phyloP scores from a whole-genome alignment of 92 coral and sea anemone genomes.

The Chrysogorgia sp. region DNA sequence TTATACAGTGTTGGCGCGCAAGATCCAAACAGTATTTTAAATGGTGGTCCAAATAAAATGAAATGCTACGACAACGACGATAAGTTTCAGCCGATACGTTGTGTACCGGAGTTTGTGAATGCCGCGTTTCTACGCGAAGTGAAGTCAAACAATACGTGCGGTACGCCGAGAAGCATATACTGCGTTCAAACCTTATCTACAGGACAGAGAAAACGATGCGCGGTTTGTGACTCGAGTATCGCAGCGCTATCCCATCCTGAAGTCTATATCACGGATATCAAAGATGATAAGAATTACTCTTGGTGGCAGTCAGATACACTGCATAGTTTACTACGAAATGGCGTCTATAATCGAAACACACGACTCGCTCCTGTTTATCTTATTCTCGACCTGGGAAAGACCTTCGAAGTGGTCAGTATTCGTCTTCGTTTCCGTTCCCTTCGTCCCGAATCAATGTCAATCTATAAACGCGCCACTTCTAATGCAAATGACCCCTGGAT shows the following conservation, averaged over 20 bases:
- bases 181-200: conserved; percentile 89
- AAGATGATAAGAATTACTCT: conserved; percentile 84
- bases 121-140: conserved; percentile 84
- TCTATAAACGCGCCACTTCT: conserved; percentile 79
- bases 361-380: conserved; percentile 70
- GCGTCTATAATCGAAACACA: conserved; percentile 34
- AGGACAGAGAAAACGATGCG: conserved; percentile 78
- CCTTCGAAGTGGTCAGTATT: conserved; percentile 92
- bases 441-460: conserved; percentile 97
- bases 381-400: conserved; percentile 83
- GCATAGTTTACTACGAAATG: conserved; percentile 22
- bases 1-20: conserved; percentile 34
- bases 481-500: conserved; percentile 77
- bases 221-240: conserved; percentile 67
- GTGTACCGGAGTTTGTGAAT: conserved; percentile 93
- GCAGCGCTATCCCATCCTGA: conserved; percentile 65
- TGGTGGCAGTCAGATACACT: conserved; percentile 99
- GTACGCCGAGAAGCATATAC: conserved; percentile 77
- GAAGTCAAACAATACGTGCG: conserved; percentile 89
- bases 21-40: conserved; percentile 17
- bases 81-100: conserved; percentile 58
- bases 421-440: conserved; percentile 94
- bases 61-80: conserved; percentile 63
- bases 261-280: conserved; percentile 85
- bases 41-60: conserved; percentile 50